Conservation (phyloP, 2,888 invertebrate genomes). For the Flexamia atlantica region DNA sequence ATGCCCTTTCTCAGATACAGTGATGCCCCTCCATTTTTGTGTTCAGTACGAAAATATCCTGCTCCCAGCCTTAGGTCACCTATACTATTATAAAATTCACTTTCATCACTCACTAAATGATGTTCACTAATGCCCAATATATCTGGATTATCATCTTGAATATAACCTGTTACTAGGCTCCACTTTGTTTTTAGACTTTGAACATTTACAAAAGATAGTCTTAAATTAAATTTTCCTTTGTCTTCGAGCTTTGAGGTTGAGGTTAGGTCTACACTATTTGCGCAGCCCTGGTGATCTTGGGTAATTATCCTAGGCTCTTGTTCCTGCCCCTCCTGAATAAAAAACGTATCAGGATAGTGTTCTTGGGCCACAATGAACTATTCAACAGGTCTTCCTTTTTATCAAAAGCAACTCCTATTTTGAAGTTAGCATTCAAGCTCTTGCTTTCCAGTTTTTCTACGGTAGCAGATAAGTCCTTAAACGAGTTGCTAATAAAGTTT, state of each 20-base stretch:
- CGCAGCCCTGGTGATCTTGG: too few species aligned
- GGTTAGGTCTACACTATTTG: not conserved
- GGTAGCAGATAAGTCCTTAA: not conserved
- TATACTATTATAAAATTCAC: too few species aligned
- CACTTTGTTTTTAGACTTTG: not conserved
- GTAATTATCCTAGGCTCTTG: not conserved
- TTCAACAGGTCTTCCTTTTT: not conserved
- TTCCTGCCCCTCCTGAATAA: conserved; percentile 25
- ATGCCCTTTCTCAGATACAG: too few species aligned
- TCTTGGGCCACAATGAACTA: conserved; percentile 43
- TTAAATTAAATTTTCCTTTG: not conserved
- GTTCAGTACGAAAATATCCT: too few species aligned
- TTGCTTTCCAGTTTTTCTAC: conserved; percentile 37
- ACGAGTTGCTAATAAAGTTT: not conserved
- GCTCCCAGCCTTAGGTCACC: too few species aligned
- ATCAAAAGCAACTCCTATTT: conserved; percentile 28
- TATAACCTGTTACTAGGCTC: not conserved
- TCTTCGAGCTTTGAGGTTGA: not conserved
- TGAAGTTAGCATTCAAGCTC: conserved; percentile 13
- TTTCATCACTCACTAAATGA: too few species aligned
- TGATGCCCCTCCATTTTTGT: too few species aligned
- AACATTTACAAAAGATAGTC: not conserved
- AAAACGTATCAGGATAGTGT: conserved; percentile 37
- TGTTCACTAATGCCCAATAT: too few species aligned
- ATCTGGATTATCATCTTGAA: too few species aligned